phyloP scores from a whole-genome alignment of 2,113 vertebrate species.

The Macrotus californicus region DNA sequence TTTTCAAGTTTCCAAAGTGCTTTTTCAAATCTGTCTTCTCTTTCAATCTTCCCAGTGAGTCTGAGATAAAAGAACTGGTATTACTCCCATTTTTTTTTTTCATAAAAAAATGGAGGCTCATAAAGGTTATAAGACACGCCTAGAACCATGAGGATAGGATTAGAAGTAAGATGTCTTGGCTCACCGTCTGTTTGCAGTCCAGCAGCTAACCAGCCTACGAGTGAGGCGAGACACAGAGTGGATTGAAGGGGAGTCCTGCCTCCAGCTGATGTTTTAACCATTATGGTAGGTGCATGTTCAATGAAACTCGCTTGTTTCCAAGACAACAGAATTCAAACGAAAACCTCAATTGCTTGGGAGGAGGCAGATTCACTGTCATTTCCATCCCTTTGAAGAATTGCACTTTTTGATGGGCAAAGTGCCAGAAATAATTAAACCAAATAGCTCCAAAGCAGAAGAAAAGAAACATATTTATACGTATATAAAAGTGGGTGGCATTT shows the following conservation, averaged over 20 bases:
- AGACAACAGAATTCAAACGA: conserved; percentile 82
- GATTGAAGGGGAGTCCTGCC: not conserved
- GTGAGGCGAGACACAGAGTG: not conserved
- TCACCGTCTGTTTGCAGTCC: not conserved
- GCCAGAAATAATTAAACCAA: conserved; percentile 82
- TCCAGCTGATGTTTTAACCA: conserved; percentile 69
- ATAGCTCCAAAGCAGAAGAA: conserved; percentile 65
- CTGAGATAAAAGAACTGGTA: not conserved
- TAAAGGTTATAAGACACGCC: not conserved
- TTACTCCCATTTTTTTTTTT: conserved; percentile 1
- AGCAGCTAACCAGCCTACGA: conserved; percentile 11
- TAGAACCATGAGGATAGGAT: not conserved
- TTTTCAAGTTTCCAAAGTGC: conserved; percentile 36
- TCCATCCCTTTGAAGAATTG: conserved; percentile 80
- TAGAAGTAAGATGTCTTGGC: not conserved
- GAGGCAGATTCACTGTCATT: conserved; percentile 78
- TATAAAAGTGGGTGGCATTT: conserved; percentile 50
- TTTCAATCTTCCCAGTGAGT: not conserved
- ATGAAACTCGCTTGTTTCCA: conserved; percentile 82
- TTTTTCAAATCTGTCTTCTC: not conserved
- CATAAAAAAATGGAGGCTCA: not conserved
- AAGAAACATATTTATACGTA: conserved; percentile 31
- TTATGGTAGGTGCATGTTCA: conserved; percentile 77
- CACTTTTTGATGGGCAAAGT: conserved; percentile 81
- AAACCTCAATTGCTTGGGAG: conserved; percentile 73